These are phyloP conservation scores for Gallinago media DNA, from an alignment of 2,113 vertebrate genomes.

Conservation along the genomic window DNA sequence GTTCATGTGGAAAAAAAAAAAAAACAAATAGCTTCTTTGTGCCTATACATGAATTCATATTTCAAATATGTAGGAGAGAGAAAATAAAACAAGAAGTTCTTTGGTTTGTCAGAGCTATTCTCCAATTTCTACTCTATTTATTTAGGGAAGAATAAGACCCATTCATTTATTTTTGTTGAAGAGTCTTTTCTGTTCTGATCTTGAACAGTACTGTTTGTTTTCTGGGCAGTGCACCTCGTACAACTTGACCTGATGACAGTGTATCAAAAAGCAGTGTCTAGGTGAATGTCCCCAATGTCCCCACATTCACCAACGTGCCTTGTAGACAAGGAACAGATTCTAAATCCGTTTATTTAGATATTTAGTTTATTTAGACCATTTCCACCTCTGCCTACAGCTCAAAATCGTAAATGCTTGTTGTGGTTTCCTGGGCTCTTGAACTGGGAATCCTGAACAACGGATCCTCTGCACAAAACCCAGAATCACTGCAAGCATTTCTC, in stretches of 20 bases:
- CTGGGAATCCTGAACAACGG: not conserved
- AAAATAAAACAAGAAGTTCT: not conserved
- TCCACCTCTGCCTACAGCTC: not conserved
- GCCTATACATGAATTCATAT: not conserved
- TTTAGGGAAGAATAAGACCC: not conserved
- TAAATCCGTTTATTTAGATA: not conserved
- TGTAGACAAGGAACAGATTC: not conserved
- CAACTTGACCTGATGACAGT: not conserved
- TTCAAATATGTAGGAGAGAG: not conserved
- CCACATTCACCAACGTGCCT: not conserved
- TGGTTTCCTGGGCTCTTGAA: not conserved
- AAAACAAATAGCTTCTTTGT: not conserved
- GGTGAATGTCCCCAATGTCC: not conserved
- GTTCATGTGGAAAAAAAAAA: accelerated
- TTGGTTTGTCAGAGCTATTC: not conserved
- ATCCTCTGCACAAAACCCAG: not conserved
- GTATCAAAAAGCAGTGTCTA: not conserved
- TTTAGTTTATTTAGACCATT: not conserved
- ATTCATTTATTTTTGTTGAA: not conserved
- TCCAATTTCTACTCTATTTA: not conserved
- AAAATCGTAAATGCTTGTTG: not conserved
- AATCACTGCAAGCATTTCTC: not conserved
- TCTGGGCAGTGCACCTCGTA: not conserved
- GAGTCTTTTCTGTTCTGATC: not conserved
- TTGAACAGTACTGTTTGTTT: not conserved